Conservation (phyloP, 1,140 invertebrate genomes). For the Papilio polytes region DNA sequence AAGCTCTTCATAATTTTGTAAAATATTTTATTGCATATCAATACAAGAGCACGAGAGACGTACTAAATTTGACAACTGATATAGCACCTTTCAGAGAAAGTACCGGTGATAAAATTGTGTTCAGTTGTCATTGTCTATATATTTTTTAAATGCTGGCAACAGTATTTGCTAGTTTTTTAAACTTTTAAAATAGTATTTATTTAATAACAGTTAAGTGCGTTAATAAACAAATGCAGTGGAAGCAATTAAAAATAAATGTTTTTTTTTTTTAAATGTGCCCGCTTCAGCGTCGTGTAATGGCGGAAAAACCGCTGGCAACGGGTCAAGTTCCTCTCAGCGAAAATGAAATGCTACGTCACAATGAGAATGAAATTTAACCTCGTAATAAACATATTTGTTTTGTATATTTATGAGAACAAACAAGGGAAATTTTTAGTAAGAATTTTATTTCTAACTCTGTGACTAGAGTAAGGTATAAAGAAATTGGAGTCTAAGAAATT, state of each 20-base stretch:
- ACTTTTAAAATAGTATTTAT: not conserved
- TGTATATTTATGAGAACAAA: not conserved
- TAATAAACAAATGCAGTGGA: constrained; percentile 2
- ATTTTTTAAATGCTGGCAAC: too few relatives aligned
- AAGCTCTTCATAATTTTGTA: too few relatives aligned
- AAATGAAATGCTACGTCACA: constrained; percentile 25
- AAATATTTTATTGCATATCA: too few relatives aligned
- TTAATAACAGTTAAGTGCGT: not conserved
- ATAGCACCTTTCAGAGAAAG: too few relatives aligned
- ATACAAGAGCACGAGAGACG: too few relatives aligned
- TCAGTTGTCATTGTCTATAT: too few relatives aligned
- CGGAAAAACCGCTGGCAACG: constrained; percentile 3
- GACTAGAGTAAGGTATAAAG: not conserved
- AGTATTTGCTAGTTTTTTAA: too few relatives aligned
- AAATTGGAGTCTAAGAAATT: not conserved
- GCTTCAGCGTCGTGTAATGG: not conserved
- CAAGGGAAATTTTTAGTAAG: not conserved
- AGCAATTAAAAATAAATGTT: constrained; percentile 5
- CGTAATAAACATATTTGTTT: constrained; percentile 5
- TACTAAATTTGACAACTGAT: too few relatives aligned
- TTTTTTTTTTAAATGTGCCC: constrained; percentile 4
- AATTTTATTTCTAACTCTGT: not conserved
- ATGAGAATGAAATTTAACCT: not conserved
- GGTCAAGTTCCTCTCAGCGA: constrained; percentile 17
- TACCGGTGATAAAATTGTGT: too few relatives aligned